A percentile compares a stretch with the other conserved stretches of the same genome.
Evolutionary conservation across 1,140 invertebrate species (phyloP).

Genomic region (Adoxophyes honmai): DNA sequence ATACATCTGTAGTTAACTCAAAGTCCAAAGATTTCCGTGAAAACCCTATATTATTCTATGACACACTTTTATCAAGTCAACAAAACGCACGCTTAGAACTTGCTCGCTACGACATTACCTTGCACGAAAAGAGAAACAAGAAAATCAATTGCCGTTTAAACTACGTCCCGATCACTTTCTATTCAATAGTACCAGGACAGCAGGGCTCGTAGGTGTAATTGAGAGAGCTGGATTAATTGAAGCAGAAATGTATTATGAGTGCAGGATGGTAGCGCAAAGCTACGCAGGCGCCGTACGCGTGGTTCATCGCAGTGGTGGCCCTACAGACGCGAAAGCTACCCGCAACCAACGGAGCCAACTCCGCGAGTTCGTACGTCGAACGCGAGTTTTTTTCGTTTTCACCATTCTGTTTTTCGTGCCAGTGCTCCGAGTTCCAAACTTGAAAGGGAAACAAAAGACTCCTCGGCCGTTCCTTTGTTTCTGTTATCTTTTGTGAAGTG

Average conservation of each 20-base stretch:
- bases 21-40: too few species aligned
- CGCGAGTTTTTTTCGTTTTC: conserved; percentile 8
- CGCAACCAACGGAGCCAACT: conserved; percentile 26
- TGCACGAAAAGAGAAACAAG: too few species aligned
- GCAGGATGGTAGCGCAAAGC: conserved; percentile 54
- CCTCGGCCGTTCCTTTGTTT: conserved; percentile 3
- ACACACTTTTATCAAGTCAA: too few species aligned
- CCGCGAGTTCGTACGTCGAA: conserved; percentile 13
- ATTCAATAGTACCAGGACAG: not conserved
- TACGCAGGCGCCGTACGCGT: conserved; percentile 59
- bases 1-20: too few species aligned
- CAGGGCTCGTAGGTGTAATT: conserved; percentile 51
- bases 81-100: too few species aligned
- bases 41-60: too few species aligned
- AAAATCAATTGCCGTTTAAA: too few species aligned
- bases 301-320: conserved; percentile 50
- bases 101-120: too few species aligned
- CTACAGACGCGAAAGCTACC: conserved; percentile 42
- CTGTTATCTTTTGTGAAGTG: conserved; percentile 14
- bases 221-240: conserved; percentile 68
- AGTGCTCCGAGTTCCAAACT: conserved; percentile 9
- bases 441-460: not conserved
- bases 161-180: not conserved
- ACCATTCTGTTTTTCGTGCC: conserved; percentile 7
- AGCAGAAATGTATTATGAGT: conserved; percentile 68